A percentile compares a stretch with the other conserved stretches of the same genome.
These are phyloP conservation scores for Agraylea sexmaculata DNA, from an alignment of 1,140 invertebrate species.

Conservation along the genomic window DNA sequence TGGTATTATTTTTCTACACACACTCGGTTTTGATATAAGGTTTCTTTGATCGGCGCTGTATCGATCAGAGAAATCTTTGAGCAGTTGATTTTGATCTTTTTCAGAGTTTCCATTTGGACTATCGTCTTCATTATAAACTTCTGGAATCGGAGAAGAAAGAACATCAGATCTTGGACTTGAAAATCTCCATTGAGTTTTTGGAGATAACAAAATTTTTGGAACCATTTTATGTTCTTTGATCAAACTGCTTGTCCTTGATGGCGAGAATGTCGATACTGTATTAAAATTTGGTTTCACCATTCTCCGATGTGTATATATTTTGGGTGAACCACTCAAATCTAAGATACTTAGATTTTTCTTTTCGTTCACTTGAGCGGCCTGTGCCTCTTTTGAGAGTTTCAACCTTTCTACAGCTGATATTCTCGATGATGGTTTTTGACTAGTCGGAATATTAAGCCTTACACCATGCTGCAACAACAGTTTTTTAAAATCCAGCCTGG, in stretches of 20 bases:
- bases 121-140: conserved; percentile 64
- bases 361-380: conserved; percentile 26
- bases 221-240: conserved; percentile 43
- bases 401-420: conserved; percentile 73
- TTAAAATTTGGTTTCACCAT: conserved; percentile 38
- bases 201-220: conserved; percentile 54
- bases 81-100: conserved; percentile 25
- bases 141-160: conserved; percentile 72
- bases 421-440: conserved; percentile 44
- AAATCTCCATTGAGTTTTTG: conserved; percentile 57
- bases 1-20: conserved; percentile 16
- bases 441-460: conserved; percentile 42
- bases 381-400: conserved; percentile 54
- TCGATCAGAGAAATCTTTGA: conserved; percentile 10
- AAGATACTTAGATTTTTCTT: conserved; percentile 38
- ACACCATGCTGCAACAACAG: conserved; percentile 58
- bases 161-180: conserved; percentile 65
- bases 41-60: conserved; percentile 15
- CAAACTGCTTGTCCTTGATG: conserved; percentile 33
- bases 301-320: conserved; percentile 49
- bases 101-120: conserved; percentile 40
- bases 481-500: conserved; percentile 69
- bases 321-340: conserved; percentile 52
- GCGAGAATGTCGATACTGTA: conserved; percentile 40
- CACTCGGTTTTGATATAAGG: conserved; percentile 14